Evolutionary conservation across 2,888 invertebrate species (phyloP).

Genomic region (Pandemis corylana): DNA sequence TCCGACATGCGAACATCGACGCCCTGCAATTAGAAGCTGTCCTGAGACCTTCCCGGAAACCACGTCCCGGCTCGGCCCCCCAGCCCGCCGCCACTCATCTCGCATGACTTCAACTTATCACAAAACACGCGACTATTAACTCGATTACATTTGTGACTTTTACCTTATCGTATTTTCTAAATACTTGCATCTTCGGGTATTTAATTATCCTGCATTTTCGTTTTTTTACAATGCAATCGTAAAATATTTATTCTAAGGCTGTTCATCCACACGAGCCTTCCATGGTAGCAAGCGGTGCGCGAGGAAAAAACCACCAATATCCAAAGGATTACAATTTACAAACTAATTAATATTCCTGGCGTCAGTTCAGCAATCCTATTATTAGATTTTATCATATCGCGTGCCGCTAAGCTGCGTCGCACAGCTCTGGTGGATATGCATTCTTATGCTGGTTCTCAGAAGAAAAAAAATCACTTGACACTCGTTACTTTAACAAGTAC

Average conservation of each 20-base stretch:
- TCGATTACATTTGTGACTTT: background rate
- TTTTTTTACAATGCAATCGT: background rate
- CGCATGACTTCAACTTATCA: conserved; percentile 4
- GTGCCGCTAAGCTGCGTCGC: no score
- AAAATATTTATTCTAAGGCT: no score
- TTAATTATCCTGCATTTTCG: conserved; percentile 2
- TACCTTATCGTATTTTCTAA: background rate
- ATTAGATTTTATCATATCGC: no score
- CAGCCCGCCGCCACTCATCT: conserved; percentile 51
- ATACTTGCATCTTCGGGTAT: background rate
- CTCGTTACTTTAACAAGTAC: conserved; percentile 29
- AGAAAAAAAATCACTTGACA: conserved; percentile 20
- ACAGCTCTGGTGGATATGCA: background rate
- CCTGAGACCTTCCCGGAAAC: conserved; percentile 74
- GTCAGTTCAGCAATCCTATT: no score
- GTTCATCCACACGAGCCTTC: no score
- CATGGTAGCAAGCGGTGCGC: no score
- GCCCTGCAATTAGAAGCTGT: conserved; percentile 67
- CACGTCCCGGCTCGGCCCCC: conserved; percentile 49
- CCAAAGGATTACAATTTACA: no score
- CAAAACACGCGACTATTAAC: conserved; percentile 27
- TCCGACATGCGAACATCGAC: conserved; percentile 59
- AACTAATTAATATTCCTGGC: no score
- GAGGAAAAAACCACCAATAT: no score
- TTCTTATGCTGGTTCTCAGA: background rate